phyloP scores from a whole-genome alignment of 64 coral and sea anemone genomes.

The Montipora capricornis region DNA sequence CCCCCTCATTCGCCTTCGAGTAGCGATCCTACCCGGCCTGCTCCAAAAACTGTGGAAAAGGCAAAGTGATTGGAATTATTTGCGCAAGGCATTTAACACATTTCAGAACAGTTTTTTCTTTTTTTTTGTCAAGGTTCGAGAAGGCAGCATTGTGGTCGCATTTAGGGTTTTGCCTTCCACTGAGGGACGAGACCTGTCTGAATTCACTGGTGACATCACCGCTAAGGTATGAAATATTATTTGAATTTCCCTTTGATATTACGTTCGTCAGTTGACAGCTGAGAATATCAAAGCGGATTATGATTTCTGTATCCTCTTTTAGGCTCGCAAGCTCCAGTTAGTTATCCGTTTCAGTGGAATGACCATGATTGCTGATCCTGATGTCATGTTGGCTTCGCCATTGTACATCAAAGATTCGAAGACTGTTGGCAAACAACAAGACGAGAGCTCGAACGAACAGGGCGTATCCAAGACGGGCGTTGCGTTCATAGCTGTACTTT shows the following conservation, averaged over 20 bases:
- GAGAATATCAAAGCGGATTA: background rate
- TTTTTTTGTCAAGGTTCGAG: conserved; percentile 38
- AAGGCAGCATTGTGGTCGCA: conserved; percentile 68
- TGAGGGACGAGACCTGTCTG: conserved; percentile 64
- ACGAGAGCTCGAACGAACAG: background rate
- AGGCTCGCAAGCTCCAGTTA: conserved; percentile 59
- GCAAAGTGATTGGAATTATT: no score
- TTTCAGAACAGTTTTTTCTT: no score
- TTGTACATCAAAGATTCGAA: conserved; percentile 11
- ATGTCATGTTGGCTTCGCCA: conserved; percentile 45
- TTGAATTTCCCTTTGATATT: background rate
- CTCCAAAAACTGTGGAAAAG: no score
- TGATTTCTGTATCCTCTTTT: background rate
- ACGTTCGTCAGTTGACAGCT: background rate
- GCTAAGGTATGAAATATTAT: conserved; percentile 32
- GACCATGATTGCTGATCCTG: conserved; percentile 42
- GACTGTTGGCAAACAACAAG: background rate
- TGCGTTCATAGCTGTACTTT: conserved; percentile 38
- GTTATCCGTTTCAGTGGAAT: conserved; percentile 51
- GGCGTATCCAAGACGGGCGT: conserved; percentile 14
- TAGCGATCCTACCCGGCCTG: no score
- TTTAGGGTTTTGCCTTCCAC: conserved; percentile 49
- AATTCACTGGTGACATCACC: conserved; percentile 39
- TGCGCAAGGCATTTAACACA: no score
- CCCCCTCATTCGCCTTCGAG: no score